A percentile compares a stretch with the other conserved stretches of the same genome.
phyloP scores from a whole-genome alignment of 2,113 vertebrate species.

The cattle (Bos taurus) region DNA sequence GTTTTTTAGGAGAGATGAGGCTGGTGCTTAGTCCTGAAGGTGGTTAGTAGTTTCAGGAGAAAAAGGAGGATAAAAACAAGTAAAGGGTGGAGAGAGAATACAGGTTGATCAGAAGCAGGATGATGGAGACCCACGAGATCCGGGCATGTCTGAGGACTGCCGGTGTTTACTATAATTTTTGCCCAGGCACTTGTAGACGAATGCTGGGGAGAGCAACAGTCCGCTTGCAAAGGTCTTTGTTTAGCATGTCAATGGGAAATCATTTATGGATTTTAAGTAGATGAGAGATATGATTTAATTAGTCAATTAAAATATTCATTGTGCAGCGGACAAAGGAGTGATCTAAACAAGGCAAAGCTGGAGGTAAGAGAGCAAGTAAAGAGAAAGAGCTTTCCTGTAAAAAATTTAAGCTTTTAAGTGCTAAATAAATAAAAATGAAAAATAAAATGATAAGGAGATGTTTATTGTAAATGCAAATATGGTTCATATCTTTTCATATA shows the following conservation, averaged over 20 bases:
- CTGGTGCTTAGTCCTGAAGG: not conserved
- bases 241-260: not conserved
- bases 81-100: not conserved
- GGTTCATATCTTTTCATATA: not conserved
- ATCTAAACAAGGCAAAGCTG: not conserved
- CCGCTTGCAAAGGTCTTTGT: not conserved
- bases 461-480: not conserved
- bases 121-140: not conserved
- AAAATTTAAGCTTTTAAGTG: not conserved
- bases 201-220: not conserved
- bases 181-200: no score
- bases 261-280: not conserved
- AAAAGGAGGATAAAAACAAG: not conserved
- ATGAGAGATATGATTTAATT: slow-evolving; percentile 38
- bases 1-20: not conserved
- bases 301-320: slow-evolving; percentile 11
- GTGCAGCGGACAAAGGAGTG: not conserved
- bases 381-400: not conserved
- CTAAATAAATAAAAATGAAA: not conserved
- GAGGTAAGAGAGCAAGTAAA: not conserved
- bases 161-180: no score
- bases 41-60: not conserved
- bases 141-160: no score
- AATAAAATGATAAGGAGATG: not conserved
- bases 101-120: not conserved